Evolutionary conservation across 1,140 invertebrate species (phyloP).

Genomic region (Thaumetopoea pityocampa): DNA sequence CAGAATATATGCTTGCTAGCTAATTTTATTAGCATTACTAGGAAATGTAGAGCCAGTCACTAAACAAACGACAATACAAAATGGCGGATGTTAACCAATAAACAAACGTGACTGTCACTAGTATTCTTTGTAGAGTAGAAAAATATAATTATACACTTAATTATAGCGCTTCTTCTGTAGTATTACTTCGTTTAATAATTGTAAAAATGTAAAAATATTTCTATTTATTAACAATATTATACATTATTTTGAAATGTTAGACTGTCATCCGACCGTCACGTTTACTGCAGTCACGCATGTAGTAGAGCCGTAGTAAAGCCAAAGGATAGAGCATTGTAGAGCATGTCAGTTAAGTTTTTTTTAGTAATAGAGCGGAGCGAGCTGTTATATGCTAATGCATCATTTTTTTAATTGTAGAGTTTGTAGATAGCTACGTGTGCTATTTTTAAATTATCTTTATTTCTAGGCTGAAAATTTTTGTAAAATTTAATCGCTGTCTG

Average conservation of each 20-base stretch:
- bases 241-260: slow-evolving; percentile 56
- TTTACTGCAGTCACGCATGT: slow-evolving; percentile 65
- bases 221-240: slow-evolving; percentile 48
- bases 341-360: slow-evolving; percentile 40
- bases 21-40: slow-evolving; percentile 63
- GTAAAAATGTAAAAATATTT: slow-evolving; percentile 65
- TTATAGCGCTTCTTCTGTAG: slow-evolving; percentile 32
- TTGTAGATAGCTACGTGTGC: no score
- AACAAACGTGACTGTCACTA: slow-evolving; percentile 70
- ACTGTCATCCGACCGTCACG: slow-evolving; percentile 67
- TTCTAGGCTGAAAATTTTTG: no score
- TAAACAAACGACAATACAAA: slow-evolving; percentile 75
- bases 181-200: slow-evolving; percentile 45
- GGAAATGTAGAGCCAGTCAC: slow-evolving; percentile 56
- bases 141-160: slow-evolving; percentile 44
- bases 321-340: no score
- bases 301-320: slow-evolving; percentile 35
- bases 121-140: slow-evolving; percentile 35
- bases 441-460: no score
- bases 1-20: slow-evolving; percentile 54
- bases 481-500: no score
- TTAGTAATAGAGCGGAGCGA: slow-evolving; percentile 15
- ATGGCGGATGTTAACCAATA: slow-evolving; percentile 75
- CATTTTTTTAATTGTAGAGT: no score
- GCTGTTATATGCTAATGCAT: no score